These are phyloP conservation scores for Uloborus diversus DNA, from an alignment of 1,140 invertebrate species.

Conservation along the genomic window DNA sequence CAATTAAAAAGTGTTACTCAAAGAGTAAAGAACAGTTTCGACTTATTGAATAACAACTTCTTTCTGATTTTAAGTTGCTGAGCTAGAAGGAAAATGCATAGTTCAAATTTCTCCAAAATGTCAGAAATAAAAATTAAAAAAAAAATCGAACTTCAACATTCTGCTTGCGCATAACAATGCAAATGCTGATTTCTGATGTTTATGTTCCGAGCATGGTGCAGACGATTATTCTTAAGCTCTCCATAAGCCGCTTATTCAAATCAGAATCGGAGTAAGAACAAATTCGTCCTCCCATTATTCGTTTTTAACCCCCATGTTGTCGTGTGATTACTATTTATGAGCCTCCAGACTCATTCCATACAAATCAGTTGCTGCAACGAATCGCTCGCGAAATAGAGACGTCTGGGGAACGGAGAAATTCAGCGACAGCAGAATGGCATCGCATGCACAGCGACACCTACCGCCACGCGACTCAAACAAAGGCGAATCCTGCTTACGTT, in stretches of 20 bases:
- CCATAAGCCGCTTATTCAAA: slow-evolving; percentile 43
- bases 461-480: slow-evolving; percentile 42
- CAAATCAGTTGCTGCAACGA: slow-evolving; percentile 30
- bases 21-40: too few species aligned
- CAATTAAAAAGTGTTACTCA: too few species aligned
- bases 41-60: too few species aligned
- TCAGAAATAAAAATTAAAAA: too few species aligned
- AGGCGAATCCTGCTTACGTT: background rate
- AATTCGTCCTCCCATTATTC: slow-evolving; percentile 3
- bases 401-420: slow-evolving; percentile 6
- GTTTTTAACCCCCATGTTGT: slow-evolving; percentile 2
- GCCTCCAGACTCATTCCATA: background rate
- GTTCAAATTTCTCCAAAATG: too few species aligned
- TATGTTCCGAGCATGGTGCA: background rate
- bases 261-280: background rate
- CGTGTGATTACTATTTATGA: slow-evolving; percentile 50
- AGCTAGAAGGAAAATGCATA: too few species aligned
- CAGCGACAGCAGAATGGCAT: slow-evolving; percentile 20
- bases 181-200: background rate
- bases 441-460: slow-evolving; percentile 32
- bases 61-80: too few species aligned
- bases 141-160: background rate
- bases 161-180: background rate
- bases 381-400: slow-evolving; percentile 45
- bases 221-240: slow-evolving; percentile 29